Base-by-base conservation (phyloP, 2,888 invertebrate genomes). In the Julus scandinavius region DNA sequence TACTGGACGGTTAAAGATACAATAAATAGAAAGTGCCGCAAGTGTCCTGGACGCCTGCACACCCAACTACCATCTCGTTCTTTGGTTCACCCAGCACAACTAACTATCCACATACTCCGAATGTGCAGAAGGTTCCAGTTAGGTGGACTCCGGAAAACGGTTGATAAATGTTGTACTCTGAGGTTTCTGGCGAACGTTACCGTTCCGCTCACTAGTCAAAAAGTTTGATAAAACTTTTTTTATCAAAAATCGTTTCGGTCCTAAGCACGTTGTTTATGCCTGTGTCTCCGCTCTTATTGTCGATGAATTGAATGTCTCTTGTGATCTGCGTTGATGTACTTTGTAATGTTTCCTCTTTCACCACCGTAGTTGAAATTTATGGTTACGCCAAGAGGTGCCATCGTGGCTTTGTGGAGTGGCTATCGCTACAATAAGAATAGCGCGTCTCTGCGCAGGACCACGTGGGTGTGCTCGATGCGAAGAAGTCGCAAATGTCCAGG, bases 361-460 rank as follows among this genome's bases (percentile, higher is more conserved):
- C 29, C 29, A 11, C 72, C 20, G 63, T n/a, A 72, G 72, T 72
- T 72, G 29, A 20, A 72, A 72, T 72, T 72, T 9, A 72, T 29
- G 72, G 72, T 72, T 2, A 29, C 72, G 4, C 72, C 72, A 7
- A 4, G 29, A 72, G 72, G 72, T 72, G 72, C 72, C 72, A 6
- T 72, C 20, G 72, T 72, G 29, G 72, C 72, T 29, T 29, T 72
- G 72, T 29, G 72, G 20, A 72, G 72, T 9, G 72, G 72, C 72
- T 72, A 72, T 72, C 72, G 72, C 29, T 72, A 72, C 72, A 72
- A 72, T 72, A 72, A 72, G 29, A 72, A 72, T 11, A 72, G 72
- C 29, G 29, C n/a, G 5, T 72, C 29, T 1, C 20, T 29, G 72
- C 72, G 29, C 29, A 20, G 72, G 72, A 72, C 29, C 6, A 72